Base-by-base conservation (phyloP, 2,113 vertebrate genomes). In the Craseonycteris thonglongyai region DNA sequence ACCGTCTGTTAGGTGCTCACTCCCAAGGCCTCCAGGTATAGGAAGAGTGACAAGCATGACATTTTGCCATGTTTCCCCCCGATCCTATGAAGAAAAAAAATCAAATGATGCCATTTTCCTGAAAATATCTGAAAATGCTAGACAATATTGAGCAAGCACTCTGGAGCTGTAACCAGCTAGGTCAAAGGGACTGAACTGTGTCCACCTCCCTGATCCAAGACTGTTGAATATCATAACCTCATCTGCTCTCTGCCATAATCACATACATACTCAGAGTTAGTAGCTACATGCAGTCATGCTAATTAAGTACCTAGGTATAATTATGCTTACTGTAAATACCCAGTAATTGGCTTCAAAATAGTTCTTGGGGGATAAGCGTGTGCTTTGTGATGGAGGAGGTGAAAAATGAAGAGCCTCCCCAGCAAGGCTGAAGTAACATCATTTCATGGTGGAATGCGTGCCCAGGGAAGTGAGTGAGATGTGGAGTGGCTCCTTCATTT, bases 241-340 rank as follows among this genome's bases (percentile, higher is more conserved):
- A 87, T 98, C 96, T 97, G 96, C 96, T 96, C 96, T 94, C 96
- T 93, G 88, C 93, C 86, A 86, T 97, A 97, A 97, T 98, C 98
- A 94, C 96, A 97, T 96, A 94, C 96, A 97, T 96, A 96, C 96
- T 97, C 16, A 90, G 94, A 97, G 96, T 98, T 97, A 97, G 98
- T 97, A 98, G 98, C 98, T 98, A 97, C 97, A 94, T 6, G 59
- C 97, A 98, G 98, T 98, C 97, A 96, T 97, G 97, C 97, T 98
- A 98, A 98, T 98, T 97, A 98, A 98, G 98, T 98, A 98, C 98
- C 98, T 98, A 98, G 97, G 94, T 94, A 69, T 98, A 98, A 98
- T 98, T 98, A 97, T 93, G 92, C 93, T 96, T 97, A 97, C 97
- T 98, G 98, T 98, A 98, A 98, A 98, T 98, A 98, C 95, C 93